These are phyloP conservation scores for Cantharis lateralis DNA, from an alignment of 2,888 invertebrate species.

Conservation along the genomic window DNA sequence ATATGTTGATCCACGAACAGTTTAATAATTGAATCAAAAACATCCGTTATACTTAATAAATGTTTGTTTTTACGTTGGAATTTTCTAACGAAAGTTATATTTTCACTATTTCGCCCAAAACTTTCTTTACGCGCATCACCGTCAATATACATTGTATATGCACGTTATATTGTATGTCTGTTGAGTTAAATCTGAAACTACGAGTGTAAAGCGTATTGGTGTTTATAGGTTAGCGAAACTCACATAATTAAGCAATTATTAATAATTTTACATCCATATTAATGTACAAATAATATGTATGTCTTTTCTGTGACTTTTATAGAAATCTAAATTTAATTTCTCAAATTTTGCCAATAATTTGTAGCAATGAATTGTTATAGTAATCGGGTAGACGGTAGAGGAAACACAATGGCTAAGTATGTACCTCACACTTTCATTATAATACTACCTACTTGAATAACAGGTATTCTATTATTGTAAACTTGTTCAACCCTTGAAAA, in stretches of 20 bases:
- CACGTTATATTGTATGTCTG: no score
- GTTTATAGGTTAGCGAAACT: slow-evolving; percentile 31
- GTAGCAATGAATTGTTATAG: not conserved
- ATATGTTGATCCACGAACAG: not conserved
- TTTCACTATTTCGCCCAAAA: not conserved
- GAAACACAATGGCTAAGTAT: not conserved
- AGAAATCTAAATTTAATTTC: not conserved
- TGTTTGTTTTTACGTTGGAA: not conserved
- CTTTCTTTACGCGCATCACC: slow-evolving; percentile 18
- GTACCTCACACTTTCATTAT: not conserved
- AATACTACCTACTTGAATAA: not conserved
- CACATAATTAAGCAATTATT: slow-evolving; percentile 12
- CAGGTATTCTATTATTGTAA: not conserved
- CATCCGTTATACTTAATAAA: not conserved
- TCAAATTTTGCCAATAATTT: not conserved
- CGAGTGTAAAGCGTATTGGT: slow-evolving; percentile 13
- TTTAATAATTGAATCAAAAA: not conserved
- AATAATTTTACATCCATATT: slow-evolving; percentile 21
- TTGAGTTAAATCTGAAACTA: slow-evolving; percentile 9
- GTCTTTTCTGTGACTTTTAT: not conserved
- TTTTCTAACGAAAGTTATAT: slow-evolving; percentile 14
- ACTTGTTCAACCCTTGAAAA: not conserved
- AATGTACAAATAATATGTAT: not conserved
- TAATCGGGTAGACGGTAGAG: not conserved
- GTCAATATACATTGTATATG: no score